A percentile compares a stretch with the other conserved stretches of the same genome.
Evolutionary conservation across 2,888 invertebrate species (phyloP).

Genomic region (Vesta saturnalis): DNA sequence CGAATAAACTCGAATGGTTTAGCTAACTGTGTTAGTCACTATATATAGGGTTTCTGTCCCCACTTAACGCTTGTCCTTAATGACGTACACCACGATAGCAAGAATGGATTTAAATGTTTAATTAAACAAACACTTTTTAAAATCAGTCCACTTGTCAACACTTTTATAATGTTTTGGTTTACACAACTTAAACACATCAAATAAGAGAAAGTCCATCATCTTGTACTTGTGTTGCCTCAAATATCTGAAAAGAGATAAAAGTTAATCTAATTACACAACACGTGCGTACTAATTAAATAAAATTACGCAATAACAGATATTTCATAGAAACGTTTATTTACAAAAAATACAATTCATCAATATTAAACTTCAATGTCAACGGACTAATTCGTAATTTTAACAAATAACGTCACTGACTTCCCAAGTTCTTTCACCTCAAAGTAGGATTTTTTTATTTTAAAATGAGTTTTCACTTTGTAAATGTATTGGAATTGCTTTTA

Average conservation of each 20-base stretch:
- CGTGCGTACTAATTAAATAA: background rate
- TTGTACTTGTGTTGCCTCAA: constrained; percentile 15
- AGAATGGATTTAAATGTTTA: constrained; percentile 19
- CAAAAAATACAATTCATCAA: too few species aligned
- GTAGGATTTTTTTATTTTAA: too few species aligned
- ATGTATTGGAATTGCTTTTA: too few species aligned
- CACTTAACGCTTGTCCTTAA: constrained; percentile 29
- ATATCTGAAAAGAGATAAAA: constrained; percentile 15
- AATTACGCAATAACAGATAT: background rate
- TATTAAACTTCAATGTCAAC: too few species aligned
- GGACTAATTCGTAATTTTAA: too few species aligned
- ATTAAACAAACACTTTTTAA: constrained; percentile 29
- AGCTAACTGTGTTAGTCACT: constrained; percentile 19
- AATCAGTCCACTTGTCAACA: constrained; percentile 32
- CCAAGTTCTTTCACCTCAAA: too few species aligned
- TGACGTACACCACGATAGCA: constrained; percentile 25
- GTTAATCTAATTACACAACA: too few species aligned
- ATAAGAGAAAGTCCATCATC: constrained; percentile 34
- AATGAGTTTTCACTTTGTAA: too few species aligned
- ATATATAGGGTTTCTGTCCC: constrained; percentile 34
- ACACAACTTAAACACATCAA: constrained; percentile 34
- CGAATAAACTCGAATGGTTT: constrained; percentile 24
- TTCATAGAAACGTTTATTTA: too few species aligned
- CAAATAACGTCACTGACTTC: too few species aligned
- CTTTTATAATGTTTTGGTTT: constrained; percentile 35